Evolutionary conservation across 2,113 vertebrate genomes (phyloP).

Genomic region (Terrapene triunguis): DNA sequence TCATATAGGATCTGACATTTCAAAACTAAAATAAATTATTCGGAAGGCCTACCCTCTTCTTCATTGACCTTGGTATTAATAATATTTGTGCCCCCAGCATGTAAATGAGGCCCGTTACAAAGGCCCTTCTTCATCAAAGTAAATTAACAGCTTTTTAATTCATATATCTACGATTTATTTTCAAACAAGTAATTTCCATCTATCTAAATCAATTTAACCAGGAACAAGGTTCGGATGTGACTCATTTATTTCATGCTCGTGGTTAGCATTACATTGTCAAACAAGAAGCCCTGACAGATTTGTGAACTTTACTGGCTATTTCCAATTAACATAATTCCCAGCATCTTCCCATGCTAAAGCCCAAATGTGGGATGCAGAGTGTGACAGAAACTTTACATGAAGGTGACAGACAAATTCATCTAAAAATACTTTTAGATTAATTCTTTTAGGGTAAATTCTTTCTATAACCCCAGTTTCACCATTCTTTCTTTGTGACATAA

Average conservation of each 20-base stretch:
- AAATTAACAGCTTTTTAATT: constrained; percentile 75
- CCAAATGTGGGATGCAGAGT: neutral
- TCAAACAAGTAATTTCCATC: constrained; percentile 72
- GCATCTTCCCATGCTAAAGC: constrained; percentile 31
- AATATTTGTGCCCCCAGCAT: constrained; percentile 61
- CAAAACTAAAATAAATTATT: constrained; percentile 71
- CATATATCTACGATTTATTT: constrained; percentile 75
- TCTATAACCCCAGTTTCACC: neutral
- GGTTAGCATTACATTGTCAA: constrained; percentile 51
- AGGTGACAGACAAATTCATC: neutral
- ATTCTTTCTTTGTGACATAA: neutral
- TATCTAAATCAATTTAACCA: constrained; percentile 72
- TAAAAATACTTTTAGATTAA: neutral
- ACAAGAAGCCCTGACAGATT: constrained; percentile 61
- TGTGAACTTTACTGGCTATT: constrained; percentile 51
- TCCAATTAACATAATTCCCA: constrained; percentile 65
- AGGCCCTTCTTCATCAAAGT: constrained; percentile 56
- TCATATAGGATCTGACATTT: constrained; percentile 61
- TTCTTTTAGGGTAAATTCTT: constrained; percentile 6
- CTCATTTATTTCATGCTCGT: constrained; percentile 65
- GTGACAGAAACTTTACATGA: neutral
- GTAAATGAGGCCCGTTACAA: constrained; percentile 45
- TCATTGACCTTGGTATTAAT: constrained; percentile 61
- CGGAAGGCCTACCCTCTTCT: constrained; percentile 41
- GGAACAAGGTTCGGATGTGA: constrained; percentile 61